Conservation (phyloP, 2,797 vertebrate genomes). For the Schizothorax lantsangensis region DNA sequence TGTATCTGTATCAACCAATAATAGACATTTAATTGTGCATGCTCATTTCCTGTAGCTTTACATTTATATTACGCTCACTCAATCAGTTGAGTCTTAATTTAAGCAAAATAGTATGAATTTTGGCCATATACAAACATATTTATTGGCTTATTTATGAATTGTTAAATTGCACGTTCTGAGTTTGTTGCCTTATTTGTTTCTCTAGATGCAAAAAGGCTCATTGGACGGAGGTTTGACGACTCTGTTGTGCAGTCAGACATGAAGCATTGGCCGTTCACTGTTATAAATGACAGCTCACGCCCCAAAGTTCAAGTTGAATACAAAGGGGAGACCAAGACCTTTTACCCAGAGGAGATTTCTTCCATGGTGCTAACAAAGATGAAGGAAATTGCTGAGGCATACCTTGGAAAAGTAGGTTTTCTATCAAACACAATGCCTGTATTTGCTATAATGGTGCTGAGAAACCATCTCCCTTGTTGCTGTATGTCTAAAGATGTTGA, state of each 20-base stretch:
- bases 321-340: slow-evolving; percentile 78
- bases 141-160: not conserved
- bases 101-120: not conserved
- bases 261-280: slow-evolving; percentile 82
- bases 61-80: not conserved
- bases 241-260: slow-evolving; percentile 82
- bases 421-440: not conserved
- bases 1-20: not conserved
- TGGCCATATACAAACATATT: not conserved
- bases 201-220: slow-evolving; percentile 93
- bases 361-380: slow-evolving; percentile 82
- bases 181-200: not conserved
- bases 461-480: not conserved
- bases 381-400: slow-evolving; percentile 82
- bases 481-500: not conserved
- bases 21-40: not conserved
- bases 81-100: not conserved
- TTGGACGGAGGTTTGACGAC: slow-evolving; percentile 93
- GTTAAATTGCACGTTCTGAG: not conserved
- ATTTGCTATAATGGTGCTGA: not conserved
- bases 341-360: slow-evolving; percentile 82
- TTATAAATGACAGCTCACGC: slow-evolving; percentile 72
- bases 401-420: slow-evolving; percentile 77
- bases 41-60: not conserved
- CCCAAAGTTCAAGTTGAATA: slow-evolving; percentile 82